These are phyloP conservation scores for Chloebia gouldiae DNA, from an alignment of 2,113 vertebrate genomes.

Conservation along the genomic window DNA sequence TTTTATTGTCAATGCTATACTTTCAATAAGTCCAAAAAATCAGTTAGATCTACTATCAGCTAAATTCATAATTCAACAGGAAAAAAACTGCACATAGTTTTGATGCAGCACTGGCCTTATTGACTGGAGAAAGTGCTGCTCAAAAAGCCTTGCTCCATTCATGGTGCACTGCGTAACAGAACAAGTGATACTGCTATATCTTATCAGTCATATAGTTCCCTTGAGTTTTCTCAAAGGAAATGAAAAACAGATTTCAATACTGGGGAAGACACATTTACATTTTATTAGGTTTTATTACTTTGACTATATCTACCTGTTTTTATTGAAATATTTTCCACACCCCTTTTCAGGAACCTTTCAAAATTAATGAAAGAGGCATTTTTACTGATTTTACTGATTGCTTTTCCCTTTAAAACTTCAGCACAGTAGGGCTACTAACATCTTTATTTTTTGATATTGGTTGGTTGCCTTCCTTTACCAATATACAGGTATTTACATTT, in stretches of 20 bases:
- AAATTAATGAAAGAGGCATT: not conserved
- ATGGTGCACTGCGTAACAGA: not conserved
- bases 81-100: not conserved
- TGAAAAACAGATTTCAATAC: conserved; percentile 8
- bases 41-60: not conserved
- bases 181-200: not conserved
- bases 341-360: not conserved
- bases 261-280: not conserved
- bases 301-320: not conserved
- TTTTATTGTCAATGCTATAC: not conserved
- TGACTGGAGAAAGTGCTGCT: not conserved
- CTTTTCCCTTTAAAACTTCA: not conserved
- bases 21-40: not conserved
- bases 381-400: not conserved
- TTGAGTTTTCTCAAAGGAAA: conserved; percentile 25
- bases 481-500: not conserved
- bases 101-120: not conserved
- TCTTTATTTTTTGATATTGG: not conserved
- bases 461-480: not conserved
- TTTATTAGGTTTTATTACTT: conserved; percentile 2
- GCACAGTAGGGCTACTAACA: not conserved
- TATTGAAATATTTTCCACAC: not conserved
- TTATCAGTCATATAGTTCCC: not conserved
- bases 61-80: not conserved
- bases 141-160: not conserved